phyloP scores from a whole-genome alignment of 2,797 vertebrate genomes.

The Arrhamphus sclerolepis region DNA sequence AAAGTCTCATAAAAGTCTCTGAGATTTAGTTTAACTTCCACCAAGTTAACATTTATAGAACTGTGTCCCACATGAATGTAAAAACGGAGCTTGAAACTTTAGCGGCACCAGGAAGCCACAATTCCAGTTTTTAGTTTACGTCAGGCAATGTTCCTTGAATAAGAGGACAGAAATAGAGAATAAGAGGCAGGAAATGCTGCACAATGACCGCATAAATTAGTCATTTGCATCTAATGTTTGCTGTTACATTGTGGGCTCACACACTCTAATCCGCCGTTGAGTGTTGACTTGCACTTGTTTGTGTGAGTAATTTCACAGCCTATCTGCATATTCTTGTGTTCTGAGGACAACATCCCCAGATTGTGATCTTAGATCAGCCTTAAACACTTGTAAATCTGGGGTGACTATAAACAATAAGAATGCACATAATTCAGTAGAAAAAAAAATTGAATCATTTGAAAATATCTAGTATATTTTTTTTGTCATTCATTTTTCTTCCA shows the following conservation, averaged over 20 bases:
- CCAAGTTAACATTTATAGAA: constrained; percentile 26
- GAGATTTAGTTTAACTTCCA: constrained; percentile 19
- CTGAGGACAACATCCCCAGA: constrained; percentile 32
- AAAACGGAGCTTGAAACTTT: constrained; percentile 23
- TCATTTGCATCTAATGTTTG: constrained; percentile 14
- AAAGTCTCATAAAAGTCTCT: constrained; percentile 39
- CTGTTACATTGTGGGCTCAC: neutral
- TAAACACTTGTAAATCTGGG: constrained; percentile 37
- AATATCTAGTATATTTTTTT: constrained; percentile 22
- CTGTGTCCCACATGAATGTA: constrained; percentile 19
- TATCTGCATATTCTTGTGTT: constrained; percentile 26
- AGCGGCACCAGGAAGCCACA: constrained; percentile 45
- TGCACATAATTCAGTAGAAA: constrained; percentile 49
- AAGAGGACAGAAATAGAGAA: constrained; percentile 48
- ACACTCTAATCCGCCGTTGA: neutral
- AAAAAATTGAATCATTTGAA: constrained; percentile 67
- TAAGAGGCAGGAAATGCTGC: constrained; percentile 41
- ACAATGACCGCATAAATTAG: constrained; percentile 33
- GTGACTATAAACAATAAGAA: constrained; percentile 41
- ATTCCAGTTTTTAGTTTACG: constrained; percentile 49
- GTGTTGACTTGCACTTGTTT: constrained; percentile 12
- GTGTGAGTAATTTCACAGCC: constrained; percentile 2
- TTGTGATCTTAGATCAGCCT: constrained; percentile 22
- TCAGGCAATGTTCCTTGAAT: constrained; percentile 35
- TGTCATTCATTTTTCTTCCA: constrained; percentile 26